A percentile compares a stretch with the other conserved stretches of the same genome.
Conservation (phyloP, 1,140 invertebrate genomes). For the Cheumatopsyche charites region DNA sequence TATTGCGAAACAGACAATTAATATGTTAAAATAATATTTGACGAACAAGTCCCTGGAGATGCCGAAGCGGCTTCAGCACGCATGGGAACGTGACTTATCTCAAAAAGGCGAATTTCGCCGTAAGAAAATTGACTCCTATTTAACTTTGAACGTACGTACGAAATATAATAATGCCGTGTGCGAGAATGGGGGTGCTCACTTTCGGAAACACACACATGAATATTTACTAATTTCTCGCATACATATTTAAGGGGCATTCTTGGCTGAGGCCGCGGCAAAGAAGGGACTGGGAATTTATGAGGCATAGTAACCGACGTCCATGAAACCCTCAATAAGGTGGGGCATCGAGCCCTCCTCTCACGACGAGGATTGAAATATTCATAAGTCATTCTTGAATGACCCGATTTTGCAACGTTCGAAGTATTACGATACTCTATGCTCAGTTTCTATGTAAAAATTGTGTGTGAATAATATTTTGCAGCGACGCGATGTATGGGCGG, state of each 20-base stretch:
- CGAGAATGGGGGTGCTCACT: neutral
- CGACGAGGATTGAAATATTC: conserved; percentile 25
- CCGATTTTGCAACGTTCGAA: conserved; percentile 8
- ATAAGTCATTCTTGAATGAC: conserved; percentile 20
- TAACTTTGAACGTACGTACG: neutral
- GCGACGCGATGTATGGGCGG: no score
- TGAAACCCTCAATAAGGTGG: conserved; percentile 16
- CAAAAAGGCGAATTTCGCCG: neutral
- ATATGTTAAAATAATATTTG: conserved; percentile 24
- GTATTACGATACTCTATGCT: no score
- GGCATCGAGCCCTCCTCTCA: neutral
- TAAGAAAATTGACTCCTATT: conserved; percentile 23
- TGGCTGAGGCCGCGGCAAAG: neutral
- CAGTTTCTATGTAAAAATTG: no score
- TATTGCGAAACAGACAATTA: conserved; percentile 7
- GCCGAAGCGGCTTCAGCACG: neutral
- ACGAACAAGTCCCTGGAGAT: neutral
- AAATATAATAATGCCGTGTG: neutral
- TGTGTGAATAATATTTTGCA: no score
- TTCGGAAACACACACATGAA: no score
- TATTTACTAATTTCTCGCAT: no score
- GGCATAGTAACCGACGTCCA: conserved; percentile 14
- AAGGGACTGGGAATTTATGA: conserved; percentile 17
- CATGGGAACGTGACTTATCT: conserved; percentile 22
- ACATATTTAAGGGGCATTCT: neutral